Evolutionary conservation across 1,140 invertebrate species (phyloP).

Genomic region (Drosophila tani): DNA sequence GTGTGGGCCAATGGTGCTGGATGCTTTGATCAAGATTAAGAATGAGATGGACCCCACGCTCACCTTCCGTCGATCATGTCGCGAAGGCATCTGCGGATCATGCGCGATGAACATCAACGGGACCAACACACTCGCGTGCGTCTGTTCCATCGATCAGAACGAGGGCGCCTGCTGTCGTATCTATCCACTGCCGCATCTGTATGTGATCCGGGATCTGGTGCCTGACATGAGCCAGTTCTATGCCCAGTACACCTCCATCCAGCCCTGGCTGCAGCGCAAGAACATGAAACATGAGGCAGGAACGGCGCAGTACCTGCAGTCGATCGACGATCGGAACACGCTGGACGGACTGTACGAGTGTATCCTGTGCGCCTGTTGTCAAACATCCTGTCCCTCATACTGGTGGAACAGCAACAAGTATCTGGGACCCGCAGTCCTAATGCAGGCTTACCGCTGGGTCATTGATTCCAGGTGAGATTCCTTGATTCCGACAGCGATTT

Average conservation of each 20-base stretch:
- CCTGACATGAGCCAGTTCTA: slow-evolving; percentile 98
- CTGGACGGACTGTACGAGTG: slow-evolving; percentile 98
- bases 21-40: slow-evolving; percentile 98
- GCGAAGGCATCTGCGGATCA: slow-evolving; percentile 99
- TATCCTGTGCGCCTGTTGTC: slow-evolving; percentile 98
- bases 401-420: slow-evolving; percentile 99
- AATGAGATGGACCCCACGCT: slow-evolving; percentile 98
- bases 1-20: slow-evolving; percentile 98
- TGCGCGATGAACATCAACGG: slow-evolving; percentile 99
- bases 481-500: too few species aligned
- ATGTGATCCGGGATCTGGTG: slow-evolving; percentile 98
- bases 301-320: slow-evolving; percentile 92
- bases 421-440: slow-evolving; percentile 96
- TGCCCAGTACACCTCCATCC: slow-evolving; percentile 95
- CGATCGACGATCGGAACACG: slow-evolving; percentile 94
- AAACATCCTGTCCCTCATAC: slow-evolving; percentile 97
- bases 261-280: slow-evolving; percentile 96
- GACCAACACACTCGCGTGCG: slow-evolving; percentile 96
- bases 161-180: slow-evolving; percentile 66
- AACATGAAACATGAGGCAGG: slow-evolving; percentile 88
- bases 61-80: slow-evolving; percentile 97
- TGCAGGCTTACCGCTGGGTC: slow-evolving; percentile 98
- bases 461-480: slow-evolving; percentile 91
- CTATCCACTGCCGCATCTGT: slow-evolving; percentile 99
- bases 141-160: slow-evolving; percentile 44